These are phyloP conservation scores for Autographa pulchrina DNA, from an alignment of 2,888 invertebrate genomes.

Conservation along the genomic window DNA sequence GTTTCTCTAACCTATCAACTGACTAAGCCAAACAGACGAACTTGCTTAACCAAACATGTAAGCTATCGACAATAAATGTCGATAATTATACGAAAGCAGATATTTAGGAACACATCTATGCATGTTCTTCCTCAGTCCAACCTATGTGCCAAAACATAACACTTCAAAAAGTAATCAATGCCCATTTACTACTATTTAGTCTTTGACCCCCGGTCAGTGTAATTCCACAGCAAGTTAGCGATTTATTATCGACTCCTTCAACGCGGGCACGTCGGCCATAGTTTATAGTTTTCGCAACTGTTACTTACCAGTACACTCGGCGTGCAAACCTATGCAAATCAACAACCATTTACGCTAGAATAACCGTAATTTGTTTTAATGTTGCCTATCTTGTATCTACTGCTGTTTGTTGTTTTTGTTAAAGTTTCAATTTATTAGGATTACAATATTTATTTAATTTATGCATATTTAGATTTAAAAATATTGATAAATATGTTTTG, in stretches of 20 bases:
- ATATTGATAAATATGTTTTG: neutral
- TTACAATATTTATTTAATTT: neutral
- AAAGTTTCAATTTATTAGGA: neutral
- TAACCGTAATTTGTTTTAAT: conserved; percentile 57
- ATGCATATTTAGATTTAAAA: neutral
- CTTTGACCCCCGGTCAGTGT: conserved; percentile 35
- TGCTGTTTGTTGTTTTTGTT: conserved; percentile 48
- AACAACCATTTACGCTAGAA: conserved; percentile 48
- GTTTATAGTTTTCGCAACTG: conserved; percentile 75
- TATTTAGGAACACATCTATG: too few relatives aligned
- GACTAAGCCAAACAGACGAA: too few relatives aligned
- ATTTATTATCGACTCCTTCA: conserved; percentile 80
- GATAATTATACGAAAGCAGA: too few relatives aligned
- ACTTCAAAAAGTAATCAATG: neutral
- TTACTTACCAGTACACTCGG: conserved; percentile 54
- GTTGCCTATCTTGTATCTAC: conserved; percentile 46
- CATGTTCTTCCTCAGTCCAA: too few relatives aligned
- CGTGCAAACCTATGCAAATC: conserved; percentile 52
- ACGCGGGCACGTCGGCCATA: conserved; percentile 71
- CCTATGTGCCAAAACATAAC: too few relatives aligned
- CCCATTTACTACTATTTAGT: conserved; percentile 10
- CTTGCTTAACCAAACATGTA: too few relatives aligned
- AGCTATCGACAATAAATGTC: too few relatives aligned
- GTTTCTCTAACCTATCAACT: too few relatives aligned
- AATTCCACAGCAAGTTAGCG: conserved; percentile 72